These are phyloP conservation scores for Collichthys lucidus DNA, from an alignment of 2,113 vertebrate species.

Conservation along the genomic window DNA sequence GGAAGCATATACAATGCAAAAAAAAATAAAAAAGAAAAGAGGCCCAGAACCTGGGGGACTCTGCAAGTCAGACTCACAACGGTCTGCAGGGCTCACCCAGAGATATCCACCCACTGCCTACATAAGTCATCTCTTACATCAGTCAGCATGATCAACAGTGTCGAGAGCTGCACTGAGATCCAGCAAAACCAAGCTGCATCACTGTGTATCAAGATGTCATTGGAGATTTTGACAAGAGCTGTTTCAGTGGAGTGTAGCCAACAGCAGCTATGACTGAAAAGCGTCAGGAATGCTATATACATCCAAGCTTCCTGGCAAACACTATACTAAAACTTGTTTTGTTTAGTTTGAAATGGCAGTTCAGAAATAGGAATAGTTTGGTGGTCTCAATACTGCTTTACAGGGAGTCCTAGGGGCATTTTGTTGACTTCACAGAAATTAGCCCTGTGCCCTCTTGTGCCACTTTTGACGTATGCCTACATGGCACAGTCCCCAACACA, in stretches of 20 bases:
- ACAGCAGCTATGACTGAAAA: background rate
- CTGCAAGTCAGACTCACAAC: background rate
- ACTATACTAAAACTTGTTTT: background rate
- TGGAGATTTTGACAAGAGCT: slow-evolving; percentile 18
- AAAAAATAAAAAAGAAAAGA: background rate
- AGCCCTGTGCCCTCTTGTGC: background rate
- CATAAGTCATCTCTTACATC: too few relatives aligned
- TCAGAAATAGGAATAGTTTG: slow-evolving; percentile 5
- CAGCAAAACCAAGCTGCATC: background rate
- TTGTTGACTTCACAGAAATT: background rate
- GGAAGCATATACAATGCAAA: background rate
- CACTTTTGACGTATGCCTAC: background rate
- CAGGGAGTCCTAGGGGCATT: background rate
- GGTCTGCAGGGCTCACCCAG: background rate
- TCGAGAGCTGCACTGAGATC: background rate
- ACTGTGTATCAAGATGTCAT: background rate
- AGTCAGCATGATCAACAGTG: background rate
- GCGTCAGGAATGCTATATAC: slow-evolving; percentile 1
- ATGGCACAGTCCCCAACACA: background rate
- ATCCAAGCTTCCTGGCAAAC: background rate
- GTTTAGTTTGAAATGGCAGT: background rate
- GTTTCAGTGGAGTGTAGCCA: background rate
- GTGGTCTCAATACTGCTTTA: background rate
- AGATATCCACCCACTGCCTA: background rate
- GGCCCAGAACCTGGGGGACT: background rate